A percentile compares a stretch with the other conserved stretches of the same genome.
These are phyloP conservation scores for Pycnomerus fuliginosus DNA, from an alignment of 2,888 invertebrate species.

Conservation along the genomic window DNA sequence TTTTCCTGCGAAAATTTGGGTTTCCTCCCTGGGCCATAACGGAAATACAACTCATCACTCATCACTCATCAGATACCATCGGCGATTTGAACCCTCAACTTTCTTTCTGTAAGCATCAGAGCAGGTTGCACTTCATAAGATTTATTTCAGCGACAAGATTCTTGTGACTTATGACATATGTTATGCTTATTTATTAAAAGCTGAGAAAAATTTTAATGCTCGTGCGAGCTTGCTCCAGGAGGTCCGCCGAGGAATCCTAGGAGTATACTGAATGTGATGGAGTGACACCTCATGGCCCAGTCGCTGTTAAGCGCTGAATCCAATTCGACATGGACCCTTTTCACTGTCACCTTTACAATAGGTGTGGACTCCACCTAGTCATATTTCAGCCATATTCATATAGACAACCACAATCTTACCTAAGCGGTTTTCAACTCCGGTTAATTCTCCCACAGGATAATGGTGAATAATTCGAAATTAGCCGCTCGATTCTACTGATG, in stretches of 20 bases:
- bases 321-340: conserved; percentile 47
- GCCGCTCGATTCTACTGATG: conserved; percentile 4
- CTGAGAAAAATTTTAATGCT: too few relatives aligned
- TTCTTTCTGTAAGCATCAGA: too few relatives aligned
- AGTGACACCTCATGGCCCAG: conserved; percentile 37
- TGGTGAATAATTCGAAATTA: neutral
- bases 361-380: conserved; percentile 49
- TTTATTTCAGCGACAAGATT: too few relatives aligned
- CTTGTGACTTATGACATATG: too few relatives aligned
- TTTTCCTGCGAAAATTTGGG: too few relatives aligned
- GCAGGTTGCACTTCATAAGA: too few relatives aligned
- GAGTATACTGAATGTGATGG: conserved; percentile 22
- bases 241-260: conserved; percentile 13
- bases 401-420: conserved; percentile 9
- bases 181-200: too few relatives aligned
- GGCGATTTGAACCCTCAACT: too few relatives aligned
- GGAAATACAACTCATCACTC: too few relatives aligned
- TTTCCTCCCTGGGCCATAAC: too few relatives aligned
- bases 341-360: conserved; percentile 49
- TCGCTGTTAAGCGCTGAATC: conserved; percentile 36
- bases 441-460: neutral
- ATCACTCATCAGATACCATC: too few relatives aligned
- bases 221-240: too few relatives aligned
- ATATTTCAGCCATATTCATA: conserved; percentile 52
- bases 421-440: conserved; percentile 2